Base-by-base conservation (phyloP, 2,797 vertebrate genomes). In the Chromis chromis region DNA sequence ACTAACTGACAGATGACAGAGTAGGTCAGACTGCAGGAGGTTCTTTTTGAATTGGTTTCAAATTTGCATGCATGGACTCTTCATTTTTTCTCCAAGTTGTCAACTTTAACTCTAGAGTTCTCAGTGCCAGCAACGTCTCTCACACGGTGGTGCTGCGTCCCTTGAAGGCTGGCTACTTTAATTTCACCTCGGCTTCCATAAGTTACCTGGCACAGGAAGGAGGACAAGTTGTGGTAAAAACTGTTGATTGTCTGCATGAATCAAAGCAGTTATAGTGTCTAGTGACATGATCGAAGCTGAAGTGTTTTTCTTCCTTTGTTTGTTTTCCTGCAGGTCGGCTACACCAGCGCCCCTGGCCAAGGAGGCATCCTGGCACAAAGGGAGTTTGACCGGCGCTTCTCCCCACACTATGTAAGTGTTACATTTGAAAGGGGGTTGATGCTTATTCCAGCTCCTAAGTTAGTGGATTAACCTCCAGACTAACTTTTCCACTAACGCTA, bases 321-420 rank as follows among this genome's bases (percentile, higher is more conserved):
- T 46, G 1, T n/a, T 1, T 22, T 36, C 14, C 61, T 65, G 7
- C 88, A 99, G 98, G 91, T 97, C 7, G 97, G 98, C 19, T 98
- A 96, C 78, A 98, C 96, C 53, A 99, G 98, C 0, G 97, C 97
- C 2, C 98, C 98, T 0, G 97, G 98, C 9, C 97, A 98, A 86
- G 98, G 98, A 14, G 97, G 98, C 2, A 99, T 99, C 83, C 89
- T 99, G 78, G 97, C 98, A 22, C 98, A 99, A 93, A 88, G 97
- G 0, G 97, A 99, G 88, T 99, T 99, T 1, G 97, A 99, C 86
- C 86, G 98, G 6, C 95, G 97, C 56, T 99, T 99, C 92, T 99
- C 98, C 1, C 98, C 98, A 0, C 98, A 99, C 72, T 99, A 97
- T 33, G 98, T 99, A 90, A 96, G 97, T 95, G 4, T 22, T 39